Evolutionary conservation across 2,113 vertebrate genomes (phyloP).

Genomic region (Caracal caracal): DNA sequence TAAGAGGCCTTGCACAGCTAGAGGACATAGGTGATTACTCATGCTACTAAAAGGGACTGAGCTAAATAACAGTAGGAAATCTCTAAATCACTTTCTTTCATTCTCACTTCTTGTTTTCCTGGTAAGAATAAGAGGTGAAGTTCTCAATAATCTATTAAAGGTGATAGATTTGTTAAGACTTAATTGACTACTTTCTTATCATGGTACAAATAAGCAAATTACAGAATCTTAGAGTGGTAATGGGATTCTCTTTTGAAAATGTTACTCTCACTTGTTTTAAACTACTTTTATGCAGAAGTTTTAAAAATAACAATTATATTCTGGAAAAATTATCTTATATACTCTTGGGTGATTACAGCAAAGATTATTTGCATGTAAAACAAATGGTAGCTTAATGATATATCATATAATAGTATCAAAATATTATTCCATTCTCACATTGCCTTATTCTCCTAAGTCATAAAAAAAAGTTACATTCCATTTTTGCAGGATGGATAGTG

Average conservation of each 20-base stretch:
- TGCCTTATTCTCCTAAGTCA: neutral
- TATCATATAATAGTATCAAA: slow-evolving; percentile 19
- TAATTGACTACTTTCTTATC: neutral
- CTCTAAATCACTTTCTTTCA: neutral
- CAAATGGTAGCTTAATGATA: neutral
- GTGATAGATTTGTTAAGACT: neutral
- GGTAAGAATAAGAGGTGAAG: slow-evolving; percentile 59
- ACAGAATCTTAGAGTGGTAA: neutral
- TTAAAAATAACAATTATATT: slow-evolving; percentile 52
- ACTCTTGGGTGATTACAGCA: neutral
- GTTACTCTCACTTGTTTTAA: slow-evolving; percentile 33
- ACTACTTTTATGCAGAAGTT: slow-evolving; percentile 3
- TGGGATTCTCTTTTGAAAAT: neutral
- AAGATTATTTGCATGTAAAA: neutral
- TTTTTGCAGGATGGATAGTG: neutral
- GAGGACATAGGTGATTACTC: slow-evolving; percentile 73
- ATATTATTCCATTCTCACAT: neutral
- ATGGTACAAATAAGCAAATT: neutral
- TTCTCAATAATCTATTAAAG: slow-evolving; percentile 62
- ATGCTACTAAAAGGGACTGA: slow-evolving; percentile 74
- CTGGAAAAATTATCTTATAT: neutral
- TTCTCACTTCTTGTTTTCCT: slow-evolving; percentile 69
- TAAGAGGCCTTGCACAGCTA: slow-evolving; percentile 69
- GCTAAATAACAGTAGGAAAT: slow-evolving; percentile 52
- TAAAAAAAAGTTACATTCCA: neutral